phyloP scores from a whole-genome alignment of 2,797 vertebrate species.

The Tarsius wallacei region DNA sequence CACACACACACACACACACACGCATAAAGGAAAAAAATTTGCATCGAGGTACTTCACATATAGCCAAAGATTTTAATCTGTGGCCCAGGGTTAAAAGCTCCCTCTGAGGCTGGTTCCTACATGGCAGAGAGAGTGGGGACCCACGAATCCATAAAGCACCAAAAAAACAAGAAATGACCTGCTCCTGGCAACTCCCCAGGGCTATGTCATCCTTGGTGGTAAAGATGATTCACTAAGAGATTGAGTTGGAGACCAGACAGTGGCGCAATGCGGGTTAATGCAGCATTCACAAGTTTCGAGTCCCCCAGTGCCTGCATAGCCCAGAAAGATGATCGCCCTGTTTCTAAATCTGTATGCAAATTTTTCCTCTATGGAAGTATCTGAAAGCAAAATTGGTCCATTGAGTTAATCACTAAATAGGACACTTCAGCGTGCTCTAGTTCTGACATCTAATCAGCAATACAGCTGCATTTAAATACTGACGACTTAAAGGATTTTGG shows the following conservation, averaged over 20 bases:
- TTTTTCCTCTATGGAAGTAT: constrained; percentile 63
- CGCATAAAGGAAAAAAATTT: not conserved
- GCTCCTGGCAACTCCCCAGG: not conserved
- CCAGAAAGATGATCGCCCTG: constrained; percentile 56
- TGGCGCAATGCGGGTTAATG: not conserved
- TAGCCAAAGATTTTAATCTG: not conserved
- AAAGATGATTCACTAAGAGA: constrained; percentile 61
- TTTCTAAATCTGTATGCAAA: constrained; percentile 80
- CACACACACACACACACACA: no score
- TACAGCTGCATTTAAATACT: constrained; percentile 84
- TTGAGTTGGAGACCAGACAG: constrained; percentile 47
- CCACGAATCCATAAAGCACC: not conserved
- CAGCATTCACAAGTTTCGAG: not conserved
- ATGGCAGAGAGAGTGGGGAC: not conserved
- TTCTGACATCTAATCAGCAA: constrained; percentile 84
- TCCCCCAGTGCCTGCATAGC: not conserved
- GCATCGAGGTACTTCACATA: not conserved
- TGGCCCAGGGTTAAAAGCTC: not conserved
- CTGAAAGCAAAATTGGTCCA: constrained; percentile 80
- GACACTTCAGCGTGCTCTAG: constrained; percentile 69
- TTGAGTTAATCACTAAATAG: constrained; percentile 82
- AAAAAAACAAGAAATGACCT: not conserved
- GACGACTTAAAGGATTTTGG: constrained; percentile 81
- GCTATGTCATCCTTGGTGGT: not conserved
- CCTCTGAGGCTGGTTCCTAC: not conserved